These are phyloP conservation scores for Phataginus tricuspis DNA, from an alignment of 2,797 vertebrate genomes.

Conservation along the genomic window DNA sequence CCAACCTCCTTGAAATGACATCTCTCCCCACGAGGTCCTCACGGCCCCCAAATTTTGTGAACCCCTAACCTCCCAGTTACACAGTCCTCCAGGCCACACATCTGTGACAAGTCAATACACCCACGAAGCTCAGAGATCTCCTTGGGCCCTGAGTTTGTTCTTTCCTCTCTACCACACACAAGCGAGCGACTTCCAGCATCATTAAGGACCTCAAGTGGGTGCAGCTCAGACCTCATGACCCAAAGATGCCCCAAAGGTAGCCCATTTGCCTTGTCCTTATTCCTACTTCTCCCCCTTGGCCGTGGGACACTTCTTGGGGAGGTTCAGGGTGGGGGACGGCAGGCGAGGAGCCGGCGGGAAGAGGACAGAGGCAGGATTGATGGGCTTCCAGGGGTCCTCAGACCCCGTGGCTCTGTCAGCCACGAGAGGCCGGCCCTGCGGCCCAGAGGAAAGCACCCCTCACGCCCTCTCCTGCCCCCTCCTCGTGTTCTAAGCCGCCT, in stretches of 20 bases:
- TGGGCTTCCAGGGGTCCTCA: neutral
- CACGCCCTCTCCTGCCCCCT: neutral
- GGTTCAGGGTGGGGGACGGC: neutral
- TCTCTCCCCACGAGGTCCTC: neutral
- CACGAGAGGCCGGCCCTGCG: neutral
- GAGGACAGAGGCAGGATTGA: neutral
- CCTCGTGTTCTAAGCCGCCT: conserved; percentile 25
- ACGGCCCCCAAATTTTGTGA: neutral
- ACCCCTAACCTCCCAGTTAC: neutral
- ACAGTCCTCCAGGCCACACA: neutral
- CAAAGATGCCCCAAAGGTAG: neutral
- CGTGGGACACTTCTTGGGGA: neutral
- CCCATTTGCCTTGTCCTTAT: neutral
- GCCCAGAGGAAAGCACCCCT: neutral
- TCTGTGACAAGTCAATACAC: neutral
- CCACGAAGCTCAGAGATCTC: neutral
- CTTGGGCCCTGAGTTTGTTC: neutral
- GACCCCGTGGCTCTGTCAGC: neutral
- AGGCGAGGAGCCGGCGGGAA: neutral
- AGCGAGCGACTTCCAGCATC: neutral
- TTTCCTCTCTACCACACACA: neutral
- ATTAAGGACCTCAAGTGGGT: neutral
- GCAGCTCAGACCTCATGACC: neutral
- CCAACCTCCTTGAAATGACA: neutral
- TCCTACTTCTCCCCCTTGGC: neutral